These are phyloP conservation scores for Rhizomys pruinosus DNA, from an alignment of 2,113 vertebrate species.

Conservation along the genomic window DNA sequence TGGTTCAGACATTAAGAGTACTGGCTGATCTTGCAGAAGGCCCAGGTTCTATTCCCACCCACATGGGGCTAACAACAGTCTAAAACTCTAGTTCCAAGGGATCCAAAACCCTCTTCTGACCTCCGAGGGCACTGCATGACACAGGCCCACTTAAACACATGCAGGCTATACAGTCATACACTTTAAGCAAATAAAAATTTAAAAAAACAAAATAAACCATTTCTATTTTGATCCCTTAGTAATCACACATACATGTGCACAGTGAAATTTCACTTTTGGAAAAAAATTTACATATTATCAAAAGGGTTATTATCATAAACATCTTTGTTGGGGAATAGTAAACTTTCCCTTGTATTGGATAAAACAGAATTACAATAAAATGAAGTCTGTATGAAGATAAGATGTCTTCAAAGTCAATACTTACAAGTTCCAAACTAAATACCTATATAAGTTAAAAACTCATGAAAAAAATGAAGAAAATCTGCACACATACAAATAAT, in stretches of 20 bases:
- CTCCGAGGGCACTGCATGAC: too few species aligned
- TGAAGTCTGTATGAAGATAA: not conserved
- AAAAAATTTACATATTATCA: not conserved
- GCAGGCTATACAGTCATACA: too few species aligned
- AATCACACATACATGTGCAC: not conserved
- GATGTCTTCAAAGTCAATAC: slow-evolving; percentile 18
- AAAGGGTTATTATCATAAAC: not conserved
- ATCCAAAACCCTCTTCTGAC: too few species aligned
- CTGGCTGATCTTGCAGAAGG: too few species aligned
- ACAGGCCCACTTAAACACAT: too few species aligned
- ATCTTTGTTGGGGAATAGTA: not conserved
- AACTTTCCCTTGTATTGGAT: not conserved
- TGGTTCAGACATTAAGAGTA: too few species aligned
- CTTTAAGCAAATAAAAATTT: too few species aligned
- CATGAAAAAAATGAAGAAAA: not conserved
- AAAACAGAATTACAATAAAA: slow-evolving; percentile 42
- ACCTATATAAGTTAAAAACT: not conserved
- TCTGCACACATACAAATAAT: not conserved
- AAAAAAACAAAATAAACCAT: not conserved
- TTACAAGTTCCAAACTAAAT: slow-evolving; percentile 6
- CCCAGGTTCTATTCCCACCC: too few species aligned
- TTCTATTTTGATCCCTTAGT: not conserved
- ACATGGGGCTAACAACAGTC: too few species aligned
- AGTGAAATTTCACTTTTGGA: not conserved
- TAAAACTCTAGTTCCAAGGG: too few species aligned